Conservation (phyloP, 2,888 invertebrate genomes). For the Eupithecia pulchellata region DNA sequence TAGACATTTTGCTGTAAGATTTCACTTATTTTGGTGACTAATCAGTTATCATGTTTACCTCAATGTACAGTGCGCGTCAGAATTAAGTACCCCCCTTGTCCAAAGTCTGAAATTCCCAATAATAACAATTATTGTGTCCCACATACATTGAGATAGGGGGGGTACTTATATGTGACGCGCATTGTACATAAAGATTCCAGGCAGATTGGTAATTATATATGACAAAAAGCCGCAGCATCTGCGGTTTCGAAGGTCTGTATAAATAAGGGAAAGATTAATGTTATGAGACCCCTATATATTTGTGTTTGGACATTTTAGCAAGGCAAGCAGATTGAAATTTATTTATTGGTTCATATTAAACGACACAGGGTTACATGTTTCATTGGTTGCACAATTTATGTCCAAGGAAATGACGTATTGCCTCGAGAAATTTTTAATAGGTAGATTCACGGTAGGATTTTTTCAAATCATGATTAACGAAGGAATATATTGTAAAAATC, state of each 20-base stretch:
- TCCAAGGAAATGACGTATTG: constrained; percentile 54
- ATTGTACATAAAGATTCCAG: not conserved
- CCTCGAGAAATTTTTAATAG: constrained; percentile 51
- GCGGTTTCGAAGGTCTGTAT: constrained; percentile 55
- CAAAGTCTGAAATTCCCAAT: too few relatives aligned
- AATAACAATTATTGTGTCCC: too few relatives aligned
- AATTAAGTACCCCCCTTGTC: too few relatives aligned
- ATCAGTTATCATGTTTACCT: too few relatives aligned
- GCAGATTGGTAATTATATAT: constrained; percentile 28
- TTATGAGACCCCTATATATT: constrained; percentile 71
- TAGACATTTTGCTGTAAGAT: too few relatives aligned
- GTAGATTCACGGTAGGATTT: constrained; percentile 11
- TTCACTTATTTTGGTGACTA: too few relatives aligned
- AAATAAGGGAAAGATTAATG: constrained; percentile 74
- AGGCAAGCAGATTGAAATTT: constrained; percentile 72
- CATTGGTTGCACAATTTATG: constrained; percentile 66
- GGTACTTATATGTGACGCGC: too few relatives aligned
- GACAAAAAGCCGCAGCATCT: constrained; percentile 48
- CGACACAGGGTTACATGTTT: constrained; percentile 68
- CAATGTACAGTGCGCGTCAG: too few relatives aligned
- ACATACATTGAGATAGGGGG: too few relatives aligned
- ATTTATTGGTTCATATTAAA: constrained; percentile 74
- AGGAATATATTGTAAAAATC: constrained; percentile 40
- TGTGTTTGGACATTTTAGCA: constrained; percentile 74
- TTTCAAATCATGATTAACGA: constrained; percentile 13